phyloP scores from a whole-genome alignment of 2,113 vertebrate species.

The Halcyon malimbica region DNA sequence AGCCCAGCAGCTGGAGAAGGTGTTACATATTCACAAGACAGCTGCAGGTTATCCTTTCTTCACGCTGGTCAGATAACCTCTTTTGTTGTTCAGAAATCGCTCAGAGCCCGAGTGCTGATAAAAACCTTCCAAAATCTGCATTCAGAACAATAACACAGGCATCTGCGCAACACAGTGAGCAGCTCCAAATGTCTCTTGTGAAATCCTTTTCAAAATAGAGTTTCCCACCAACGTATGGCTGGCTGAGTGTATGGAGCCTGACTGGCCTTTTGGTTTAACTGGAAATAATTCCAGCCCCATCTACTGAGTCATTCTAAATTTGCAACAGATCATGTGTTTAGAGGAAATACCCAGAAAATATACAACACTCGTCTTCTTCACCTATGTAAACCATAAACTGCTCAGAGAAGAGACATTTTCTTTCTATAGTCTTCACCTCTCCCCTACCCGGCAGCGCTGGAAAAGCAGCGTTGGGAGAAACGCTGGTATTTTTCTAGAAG shows the following conservation, averaged over 20 bases:
- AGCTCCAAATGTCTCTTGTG: neutral
- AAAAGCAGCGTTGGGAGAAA: too few relatives aligned
- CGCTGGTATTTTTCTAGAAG: too few relatives aligned
- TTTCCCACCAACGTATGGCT: neutral
- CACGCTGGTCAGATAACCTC: neutral
- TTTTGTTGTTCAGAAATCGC: neutral
- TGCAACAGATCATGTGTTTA: neutral
- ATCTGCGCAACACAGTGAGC: neutral
- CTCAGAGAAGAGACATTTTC: neutral
- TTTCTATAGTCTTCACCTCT: neutral
- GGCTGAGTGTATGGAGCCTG: neutral
- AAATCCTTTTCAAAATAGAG: neutral
- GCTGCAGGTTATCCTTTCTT: neutral
- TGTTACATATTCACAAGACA: neutral
- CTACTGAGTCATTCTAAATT: neutral
- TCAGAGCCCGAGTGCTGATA: neutral
- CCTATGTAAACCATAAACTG: neutral
- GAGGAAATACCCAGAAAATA: neutral
- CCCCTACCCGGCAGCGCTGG: too few relatives aligned
- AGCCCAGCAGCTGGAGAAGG: neutral
- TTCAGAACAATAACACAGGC: neutral
- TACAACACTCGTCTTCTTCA: neutral
- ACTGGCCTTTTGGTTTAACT: neutral
- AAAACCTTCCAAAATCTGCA: neutral
- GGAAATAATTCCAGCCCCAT: conserved; percentile 21